Base-by-base conservation (phyloP, 2,888 invertebrate genomes). In the Dynastes hyllus region DNA sequence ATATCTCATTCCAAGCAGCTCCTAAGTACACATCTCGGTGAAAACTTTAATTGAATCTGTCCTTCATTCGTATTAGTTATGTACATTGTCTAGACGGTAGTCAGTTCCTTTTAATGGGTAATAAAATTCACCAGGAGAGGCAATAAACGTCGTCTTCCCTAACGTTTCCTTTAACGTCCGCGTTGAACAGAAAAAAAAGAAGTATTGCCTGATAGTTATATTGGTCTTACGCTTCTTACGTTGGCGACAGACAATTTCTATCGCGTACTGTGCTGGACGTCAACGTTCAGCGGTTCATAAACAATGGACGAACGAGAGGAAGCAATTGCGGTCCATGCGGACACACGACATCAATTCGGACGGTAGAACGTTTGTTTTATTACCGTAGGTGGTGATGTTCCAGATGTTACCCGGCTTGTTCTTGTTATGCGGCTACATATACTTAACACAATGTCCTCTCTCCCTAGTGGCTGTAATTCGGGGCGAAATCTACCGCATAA, bases 351-450 rank as follows among this genome's bases (percentile, higher is more conserved):
- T 78, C 78, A 78, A 78, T 78, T 78, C 37, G 55, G 73, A 73
- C 32, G 78, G 11, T 11, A 73, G 70, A 73, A 55, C 78, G 63
- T 63, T 78, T 78, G 73, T 78, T 78, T 78, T 78, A 78, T 71
- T 71, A 73, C 71, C 32, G 63, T 78, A 78, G 73, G 73, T 78
- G 78, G 78, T 71, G 65, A 73, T 78, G 78, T 66, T 71, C 51
- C 78, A 78, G 78, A 78, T 78, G 73, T 61, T 73, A 53, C 78
- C 51, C 61, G 29, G 45, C 45, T 45, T 45, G 29, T 29, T 51
- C 53, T 71, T 78, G 53, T 63, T 63, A 65, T 71, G 71, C 50
- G 78, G 71, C 73, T 65, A 61, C 61, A 27, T 32, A 55, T 55
- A 55, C 73, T 53, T 73, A 27, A 51, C 77, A 77, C 32, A 77